A percentile compares a stretch with the other conserved stretches of the same genome.
These are phyloP conservation scores for Myripristis murdjan DNA, from an alignment of 2,797 vertebrate species.

Conservation along the genomic window DNA sequence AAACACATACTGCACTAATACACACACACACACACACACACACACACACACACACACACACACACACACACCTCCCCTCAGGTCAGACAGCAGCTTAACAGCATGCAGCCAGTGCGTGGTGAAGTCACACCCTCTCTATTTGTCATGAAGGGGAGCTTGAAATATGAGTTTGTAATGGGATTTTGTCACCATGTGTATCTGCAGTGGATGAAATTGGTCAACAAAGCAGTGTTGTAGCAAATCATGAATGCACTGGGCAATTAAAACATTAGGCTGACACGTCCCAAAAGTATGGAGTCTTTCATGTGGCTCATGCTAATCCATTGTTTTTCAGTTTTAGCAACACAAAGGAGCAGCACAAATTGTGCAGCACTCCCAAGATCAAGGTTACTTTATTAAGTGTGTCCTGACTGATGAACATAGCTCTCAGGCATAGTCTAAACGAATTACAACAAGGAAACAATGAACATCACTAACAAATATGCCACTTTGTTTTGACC, in stretches of 20 bases:
- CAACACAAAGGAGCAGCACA: constrained; percentile 12
- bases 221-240: background rate
- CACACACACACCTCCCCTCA: background rate
- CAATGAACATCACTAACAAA: too few relatives aligned
- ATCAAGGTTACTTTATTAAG: constrained; percentile 2
- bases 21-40: background rate
- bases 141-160: constrained; percentile 8
- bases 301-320: constrained; percentile 16
- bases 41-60: background rate
- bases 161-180: constrained; percentile 34
- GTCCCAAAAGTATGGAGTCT: too few relatives aligned
- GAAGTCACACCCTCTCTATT: constrained; percentile 19
- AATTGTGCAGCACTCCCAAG: background rate
- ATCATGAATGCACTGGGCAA: constrained; percentile 16
- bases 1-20: too few relatives aligned
- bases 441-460: too few relatives aligned
- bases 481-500: too few relatives aligned
- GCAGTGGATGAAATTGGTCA: constrained; percentile 6
- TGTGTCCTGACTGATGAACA: constrained; percentile 9
- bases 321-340: constrained; percentile 6
- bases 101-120: constrained; percentile 31
- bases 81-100: constrained; percentile 29
- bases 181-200: constrained; percentile 32
- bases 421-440: constrained; percentile 8
- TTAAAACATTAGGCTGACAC: constrained; percentile 14